Percentiles rank a stretch among this genome's conserved stretches.
phyloP scores from a whole-genome alignment of 2,888 invertebrate genomes.

The Eupithecia tripunctaria region DNA sequence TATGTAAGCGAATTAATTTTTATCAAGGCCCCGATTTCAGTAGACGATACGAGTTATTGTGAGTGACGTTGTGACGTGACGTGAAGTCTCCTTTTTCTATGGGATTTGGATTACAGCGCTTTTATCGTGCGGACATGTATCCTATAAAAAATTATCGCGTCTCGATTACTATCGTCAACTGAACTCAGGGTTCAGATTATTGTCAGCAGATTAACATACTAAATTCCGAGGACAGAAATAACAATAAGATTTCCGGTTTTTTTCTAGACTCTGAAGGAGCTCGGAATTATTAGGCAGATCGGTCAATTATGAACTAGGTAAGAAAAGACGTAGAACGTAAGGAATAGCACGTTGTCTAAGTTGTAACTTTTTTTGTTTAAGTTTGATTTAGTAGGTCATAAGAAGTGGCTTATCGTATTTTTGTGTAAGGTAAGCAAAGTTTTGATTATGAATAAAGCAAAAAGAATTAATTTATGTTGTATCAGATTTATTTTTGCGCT shows the following conservation, averaged over 20 bases:
- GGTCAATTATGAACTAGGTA: background rate
- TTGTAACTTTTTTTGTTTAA: background rate
- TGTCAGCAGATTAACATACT: background rate
- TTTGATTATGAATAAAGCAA: background rate
- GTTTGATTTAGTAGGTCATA: constrained; percentile 1
- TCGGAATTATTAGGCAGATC: background rate
- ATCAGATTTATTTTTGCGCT: background rate
- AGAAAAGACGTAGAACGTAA: background rate
- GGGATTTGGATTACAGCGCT: background rate
- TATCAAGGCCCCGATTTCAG: background rate
- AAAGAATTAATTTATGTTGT: background rate
- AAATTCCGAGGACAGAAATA: background rate
- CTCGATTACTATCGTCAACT: background rate
- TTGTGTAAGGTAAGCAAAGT: background rate
- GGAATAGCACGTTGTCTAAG: background rate
- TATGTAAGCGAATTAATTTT: background rate
- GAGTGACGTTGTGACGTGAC: background rate
- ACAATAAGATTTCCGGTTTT: background rate
- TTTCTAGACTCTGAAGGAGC: background rate
- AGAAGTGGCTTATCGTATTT: background rate
- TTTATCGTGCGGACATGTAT: background rate
- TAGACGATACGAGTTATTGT: background rate
- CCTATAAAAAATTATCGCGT: background rate
- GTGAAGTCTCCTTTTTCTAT: background rate
- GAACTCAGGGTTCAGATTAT: background rate